These are phyloP conservation scores for Ceraclea dissimilis DNA, from an alignment of 2,888 invertebrate species.

Conservation along the genomic window DNA sequence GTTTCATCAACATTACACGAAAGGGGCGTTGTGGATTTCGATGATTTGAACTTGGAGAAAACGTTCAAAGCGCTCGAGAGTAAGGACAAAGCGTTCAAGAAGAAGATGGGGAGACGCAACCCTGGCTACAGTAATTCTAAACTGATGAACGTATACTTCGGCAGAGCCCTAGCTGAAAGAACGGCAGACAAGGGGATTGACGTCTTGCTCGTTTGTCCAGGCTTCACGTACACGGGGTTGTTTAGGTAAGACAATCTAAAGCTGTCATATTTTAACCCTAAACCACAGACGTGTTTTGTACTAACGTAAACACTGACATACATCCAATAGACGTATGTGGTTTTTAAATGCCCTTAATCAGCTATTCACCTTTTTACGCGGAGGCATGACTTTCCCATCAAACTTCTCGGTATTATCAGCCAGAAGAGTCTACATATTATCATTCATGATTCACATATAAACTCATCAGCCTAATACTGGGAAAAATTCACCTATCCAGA, in stretches of 20 bases:
- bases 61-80: constrained; percentile 14
- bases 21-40: constrained; percentile 58
- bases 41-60: constrained; percentile 56
- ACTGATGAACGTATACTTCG: constrained; percentile 68
- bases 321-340: too few species aligned
- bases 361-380: too few species aligned
- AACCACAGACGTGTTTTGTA: too few species aligned
- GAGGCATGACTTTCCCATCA: too few species aligned
- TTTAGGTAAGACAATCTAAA: constrained; percentile 48
- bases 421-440: too few species aligned
- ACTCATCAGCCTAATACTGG: too few species aligned
- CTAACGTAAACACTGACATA: too few species aligned
- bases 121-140: constrained; percentile 70
- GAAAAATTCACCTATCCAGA: too few species aligned
- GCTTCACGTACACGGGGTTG: constrained; percentile 70
- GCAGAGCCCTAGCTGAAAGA: constrained; percentile 53
- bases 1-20: constrained; percentile 67
- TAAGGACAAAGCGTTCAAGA: constrained; percentile 27
- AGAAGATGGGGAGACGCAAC: constrained; percentile 39
- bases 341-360: too few species aligned
- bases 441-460: too few species aligned
- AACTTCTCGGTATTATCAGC: too few species aligned
- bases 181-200: constrained; percentile 50
- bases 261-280: not conserved
- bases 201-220: constrained; percentile 67